Evolutionary conservation across 2,797 vertebrate genomes (phyloP).

Genomic region (Sylvia borin): DNA sequence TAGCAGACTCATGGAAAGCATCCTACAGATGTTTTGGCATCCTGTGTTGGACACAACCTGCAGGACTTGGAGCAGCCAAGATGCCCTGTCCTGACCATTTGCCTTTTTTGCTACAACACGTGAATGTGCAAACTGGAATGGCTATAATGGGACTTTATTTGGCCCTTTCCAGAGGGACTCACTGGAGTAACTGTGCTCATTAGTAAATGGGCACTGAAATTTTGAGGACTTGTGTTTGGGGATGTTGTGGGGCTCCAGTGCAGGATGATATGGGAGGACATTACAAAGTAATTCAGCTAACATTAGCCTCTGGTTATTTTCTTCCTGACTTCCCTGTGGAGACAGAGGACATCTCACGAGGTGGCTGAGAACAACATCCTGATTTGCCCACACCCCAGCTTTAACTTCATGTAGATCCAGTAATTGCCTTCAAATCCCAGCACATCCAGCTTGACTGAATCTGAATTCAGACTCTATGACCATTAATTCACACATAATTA

Average conservation of each 20-base stretch:
- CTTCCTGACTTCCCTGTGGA: not conserved
- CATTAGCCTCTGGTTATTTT: not conserved
- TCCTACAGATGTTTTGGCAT: not conserved
- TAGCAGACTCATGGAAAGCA: not conserved
- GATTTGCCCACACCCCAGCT: not conserved
- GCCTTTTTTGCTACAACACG: not conserved
- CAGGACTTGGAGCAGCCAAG: not conserved
- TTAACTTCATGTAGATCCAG: not conserved
- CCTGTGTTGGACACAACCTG: not conserved
- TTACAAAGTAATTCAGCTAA: not conserved
- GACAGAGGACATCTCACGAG: not conserved
- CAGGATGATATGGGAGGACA: not conserved
- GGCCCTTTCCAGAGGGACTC: not conserved
- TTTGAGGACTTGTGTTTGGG: not conserved
- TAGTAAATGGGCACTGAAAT: not conserved
- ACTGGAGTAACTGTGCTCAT: not conserved
- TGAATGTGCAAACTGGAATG: not conserved
- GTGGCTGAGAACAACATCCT: not conserved
- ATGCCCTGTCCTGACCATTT: not conserved
- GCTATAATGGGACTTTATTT: not conserved
- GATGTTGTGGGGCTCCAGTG: not conserved
- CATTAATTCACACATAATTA: not conserved
- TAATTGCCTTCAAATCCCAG: not conserved
- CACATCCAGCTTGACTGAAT: not conserved
- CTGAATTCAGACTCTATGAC: not conserved